Base-by-base conservation (phyloP, 2,113 vertebrate genomes). In the Arenaria interpres region DNA sequence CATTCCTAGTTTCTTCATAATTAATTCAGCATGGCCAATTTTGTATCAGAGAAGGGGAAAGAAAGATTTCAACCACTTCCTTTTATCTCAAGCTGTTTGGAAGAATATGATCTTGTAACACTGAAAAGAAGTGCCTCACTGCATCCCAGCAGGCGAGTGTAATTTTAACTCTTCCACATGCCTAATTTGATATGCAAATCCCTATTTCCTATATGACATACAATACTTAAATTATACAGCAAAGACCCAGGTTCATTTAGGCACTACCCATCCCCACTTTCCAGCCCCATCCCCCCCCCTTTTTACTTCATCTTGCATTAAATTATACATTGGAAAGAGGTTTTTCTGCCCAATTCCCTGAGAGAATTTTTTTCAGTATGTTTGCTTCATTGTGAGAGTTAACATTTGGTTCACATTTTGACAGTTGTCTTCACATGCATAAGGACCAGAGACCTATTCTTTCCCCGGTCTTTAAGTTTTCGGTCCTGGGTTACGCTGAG, bases 31-130 rank as follows among this genome's bases (percentile, higher is more conserved):
- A 90, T 97, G 95, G 89, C 67, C 45, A 93, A 91, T 97, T 95
- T 94, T 97, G 82, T 97, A 96, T 96, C 93, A 94, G 96, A 96
- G 88, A 94, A 92, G 64, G 88, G 85, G 78, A 91, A 97, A 95
- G 81, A 96, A 94, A 87, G 89, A 93, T 96, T 96, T 97, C 3
- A 14, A 96, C 96, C 79, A 94, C 89, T 97, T 96, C 94, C 93
- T 97, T 96, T 95, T 96, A 95, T 95, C 92, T 95, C 69, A 95
- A 73, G 57, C 86, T 95, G 69, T 72, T 97, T 92, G 73, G 77
- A 93, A 91, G 74, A 93, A 85, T 77, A 87, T 67, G 68, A 78
- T 94, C 85, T 90, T 51, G 33, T 80, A 96, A 94, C 32, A 39
- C 64, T 59, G 64, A 93, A 79, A 95, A 90, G 53, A 73, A 90